These are phyloP conservation scores for Diadumene lineata DNA, from an alignment of 92 coral and sea anemone species.

Conservation along the genomic window DNA sequence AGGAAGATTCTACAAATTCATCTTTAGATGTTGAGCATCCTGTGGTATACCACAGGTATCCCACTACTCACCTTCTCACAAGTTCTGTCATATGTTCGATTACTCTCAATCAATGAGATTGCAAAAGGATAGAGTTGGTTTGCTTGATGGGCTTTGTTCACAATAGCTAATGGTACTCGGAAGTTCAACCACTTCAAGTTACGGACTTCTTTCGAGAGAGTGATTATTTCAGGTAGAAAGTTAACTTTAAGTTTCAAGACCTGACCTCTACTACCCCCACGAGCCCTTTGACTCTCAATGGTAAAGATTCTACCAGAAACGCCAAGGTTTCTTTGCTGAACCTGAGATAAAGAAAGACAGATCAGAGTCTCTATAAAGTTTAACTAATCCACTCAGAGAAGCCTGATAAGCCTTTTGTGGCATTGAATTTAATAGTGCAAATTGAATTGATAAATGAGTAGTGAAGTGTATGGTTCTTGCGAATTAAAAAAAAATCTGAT, in stretches of 20 bases:
- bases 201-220: slow-evolving; percentile 97
- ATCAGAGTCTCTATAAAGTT: too few species aligned
- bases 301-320: slow-evolving; percentile 96
- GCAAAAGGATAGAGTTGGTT: slow-evolving; percentile 99
- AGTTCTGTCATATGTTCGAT: slow-evolving; percentile 93
- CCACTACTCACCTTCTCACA: slow-evolving; percentile 84
- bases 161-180: slow-evolving; percentile 96
- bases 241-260: slow-evolving; percentile 91
- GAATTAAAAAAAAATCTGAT: too few species aligned
- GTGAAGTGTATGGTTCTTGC: too few species aligned
- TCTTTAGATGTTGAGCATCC: background rate
- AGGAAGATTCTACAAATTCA: too few species aligned
- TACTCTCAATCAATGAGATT: slow-evolving; percentile 97
- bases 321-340: slow-evolving; percentile 91
- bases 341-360: too few species aligned
- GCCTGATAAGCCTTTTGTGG: too few species aligned
- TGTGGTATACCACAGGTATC: background rate
- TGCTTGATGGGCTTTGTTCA: slow-evolving; percentile 99
- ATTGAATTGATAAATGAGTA: too few species aligned
- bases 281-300: slow-evolving; percentile 93
- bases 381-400: too few species aligned
- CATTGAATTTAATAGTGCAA: too few species aligned
- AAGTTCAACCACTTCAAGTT: slow-evolving; percentile 98
- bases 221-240: slow-evolving; percentile 97
- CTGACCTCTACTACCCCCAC: slow-evolving; percentile 89